Evolutionary conservation across 2,797 vertebrate genomes (phyloP).

Genomic region (Tokudaia tokunoshimensis): DNA sequence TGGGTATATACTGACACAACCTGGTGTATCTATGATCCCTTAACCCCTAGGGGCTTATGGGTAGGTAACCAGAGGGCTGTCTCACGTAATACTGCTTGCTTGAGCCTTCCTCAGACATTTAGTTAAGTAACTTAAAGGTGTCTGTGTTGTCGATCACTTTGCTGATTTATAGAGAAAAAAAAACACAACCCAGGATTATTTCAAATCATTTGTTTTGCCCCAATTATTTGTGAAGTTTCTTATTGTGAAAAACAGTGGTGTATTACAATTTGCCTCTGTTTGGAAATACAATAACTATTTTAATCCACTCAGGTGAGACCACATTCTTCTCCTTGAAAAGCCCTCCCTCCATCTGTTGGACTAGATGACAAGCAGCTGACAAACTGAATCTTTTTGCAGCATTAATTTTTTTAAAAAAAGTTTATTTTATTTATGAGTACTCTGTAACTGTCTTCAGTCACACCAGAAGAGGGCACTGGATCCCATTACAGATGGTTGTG

Average conservation of each 20-base stretch:
- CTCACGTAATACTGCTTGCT: neutral
- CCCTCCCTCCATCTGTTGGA: slow-evolving; percentile 30
- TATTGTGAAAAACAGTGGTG: neutral
- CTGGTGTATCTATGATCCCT: neutral
- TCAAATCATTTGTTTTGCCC: neutral
- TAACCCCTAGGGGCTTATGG: neutral
- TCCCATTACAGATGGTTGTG: no score
- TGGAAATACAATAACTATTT: slow-evolving; percentile 56
- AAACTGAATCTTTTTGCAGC: slow-evolving; percentile 51
- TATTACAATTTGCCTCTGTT: slow-evolving; percentile 30
- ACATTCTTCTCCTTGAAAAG: neutral
- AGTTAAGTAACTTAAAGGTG: slow-evolving; percentile 22
- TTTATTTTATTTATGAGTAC: no score
- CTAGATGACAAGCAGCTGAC: slow-evolving; percentile 34
- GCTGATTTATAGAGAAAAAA: neutral
- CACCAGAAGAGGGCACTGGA: no score
- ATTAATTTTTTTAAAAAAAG: neutral
- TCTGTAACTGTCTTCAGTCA: no score
- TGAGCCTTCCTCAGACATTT: neutral
- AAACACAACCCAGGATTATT: neutral
- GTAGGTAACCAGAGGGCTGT: neutral
- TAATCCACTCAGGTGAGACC: slow-evolving; percentile 22
- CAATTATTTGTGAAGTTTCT: slow-evolving; percentile 22
- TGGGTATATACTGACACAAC: neutral
- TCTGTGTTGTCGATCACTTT: neutral